phyloP scores from a whole-genome alignment of 2,888 invertebrate species.

The Melolontha melolontha region DNA sequence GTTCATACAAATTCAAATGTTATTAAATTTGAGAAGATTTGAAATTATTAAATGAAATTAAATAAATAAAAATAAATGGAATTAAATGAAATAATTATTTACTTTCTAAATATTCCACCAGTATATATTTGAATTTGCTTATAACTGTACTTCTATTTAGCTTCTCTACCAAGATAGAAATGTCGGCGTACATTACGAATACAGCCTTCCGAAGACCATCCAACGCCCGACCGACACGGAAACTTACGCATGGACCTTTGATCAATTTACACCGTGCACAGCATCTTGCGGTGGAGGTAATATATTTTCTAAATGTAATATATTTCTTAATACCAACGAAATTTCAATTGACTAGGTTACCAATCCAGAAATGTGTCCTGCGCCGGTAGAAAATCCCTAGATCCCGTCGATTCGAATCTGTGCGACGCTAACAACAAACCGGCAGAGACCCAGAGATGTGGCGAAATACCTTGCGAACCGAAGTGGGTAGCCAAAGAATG shows the following conservation, averaged over 20 bases:
- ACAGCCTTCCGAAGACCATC: slow-evolving; percentile 84
- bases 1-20: no score
- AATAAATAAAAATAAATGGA: no score
- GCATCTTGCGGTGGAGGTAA: slow-evolving; percentile 91
- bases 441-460: slow-evolving; percentile 77
- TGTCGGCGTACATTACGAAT: slow-evolving; percentile 89
- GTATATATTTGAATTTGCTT: slow-evolving; percentile 41
- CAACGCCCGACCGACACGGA: slow-evolving; percentile 75
- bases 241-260: slow-evolving; percentile 86
- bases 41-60: no score
- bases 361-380: slow-evolving; percentile 86
- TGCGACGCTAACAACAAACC: slow-evolving; percentile 86
- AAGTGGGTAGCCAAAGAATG: slow-evolving; percentile 84
- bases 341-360: slow-evolving; percentile 67
- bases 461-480: slow-evolving; percentile 81
- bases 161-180: slow-evolving; percentile 85
- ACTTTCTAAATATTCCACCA: no score
- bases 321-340: slow-evolving; percentile 1
- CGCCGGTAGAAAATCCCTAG: slow-evolving; percentile 78
- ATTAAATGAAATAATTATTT: no score
- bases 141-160: slow-evolving; percentile 64
- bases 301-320: neutral
- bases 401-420: slow-evolving; percentile 78
- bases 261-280: slow-evolving; percentile 83
- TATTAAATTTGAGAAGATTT: no score